Evolutionary conservation across 1,140 invertebrate genomes (phyloP), one percentile per base, ranked within the genome.

Genomic region (Capitella teleta): DNA sequence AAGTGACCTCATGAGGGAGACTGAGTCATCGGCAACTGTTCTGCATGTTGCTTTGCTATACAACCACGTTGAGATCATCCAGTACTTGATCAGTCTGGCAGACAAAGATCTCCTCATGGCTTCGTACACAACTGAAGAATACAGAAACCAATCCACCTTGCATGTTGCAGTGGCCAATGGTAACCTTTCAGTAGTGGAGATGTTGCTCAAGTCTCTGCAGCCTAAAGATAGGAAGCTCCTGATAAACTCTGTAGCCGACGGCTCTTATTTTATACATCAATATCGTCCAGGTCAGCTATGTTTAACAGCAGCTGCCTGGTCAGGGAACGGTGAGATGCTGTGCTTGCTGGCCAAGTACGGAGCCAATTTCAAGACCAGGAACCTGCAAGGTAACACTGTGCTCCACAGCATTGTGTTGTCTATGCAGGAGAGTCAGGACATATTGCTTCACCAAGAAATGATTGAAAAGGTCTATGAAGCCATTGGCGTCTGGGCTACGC

Each of bases 41-140:
- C 45, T 47, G 4, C 45, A 47, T 23, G 45, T 47, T n/a, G 45
- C 45, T 32, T 30, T 47, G 25, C 45, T 47, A 14, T 47, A 32
- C 45, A 47, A 47, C 30, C 45, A 47, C 28, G 38, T 8, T 8
- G 12, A 8, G 23, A 38, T 47, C 10, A 30, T 32, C 26, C 12
- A 32, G 14, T 47, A 34, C 23, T 30, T 47, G 26, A 12, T 47
- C 12, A 16, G 10, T 4, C 23, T 47, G 14, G 45, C 16, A 3
- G 45, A 47, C 45, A 38, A 28, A n/a, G 45, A 47, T 8, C 30
- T 47, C n/a, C 30, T 47, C 5, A 26, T 34, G 12, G 24, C 45
- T 23, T 18, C 14, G 10, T 47, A 47, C 30, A 32, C 30, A n/a
- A 32, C 8, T 10, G 8, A 8, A n/a, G 30, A 32, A 32, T 32